Evolutionary conservation across 2,888 invertebrate species (phyloP), one percentile per base, ranked within the genome.

Genomic region (Drosophila lutescens): DNA sequence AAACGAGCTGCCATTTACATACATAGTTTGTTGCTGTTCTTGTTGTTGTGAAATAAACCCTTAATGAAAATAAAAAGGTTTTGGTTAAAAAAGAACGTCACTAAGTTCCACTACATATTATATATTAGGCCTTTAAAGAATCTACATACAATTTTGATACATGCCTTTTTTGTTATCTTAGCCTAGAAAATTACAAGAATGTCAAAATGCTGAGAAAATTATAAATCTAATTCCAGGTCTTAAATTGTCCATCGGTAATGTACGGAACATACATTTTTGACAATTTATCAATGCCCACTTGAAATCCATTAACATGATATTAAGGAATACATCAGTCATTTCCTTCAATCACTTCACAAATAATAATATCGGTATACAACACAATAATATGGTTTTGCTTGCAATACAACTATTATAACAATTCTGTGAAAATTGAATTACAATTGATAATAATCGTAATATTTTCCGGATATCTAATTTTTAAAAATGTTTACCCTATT

Each of bases 51-150:
- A 23, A 23, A 23, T 23, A 23, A 53, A 51, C 34, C 46, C 44
- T 15, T 32, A 56, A 15, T 38, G 30, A 46, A 60, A 26, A 17
- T 23, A 43, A 56, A 23, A 44, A 34, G 34, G 46, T 23, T 51
- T 51, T 20, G 23, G 51, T 51, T 17, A 15, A 49, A 49, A 32
- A 34, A 17, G 34, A 15, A 4, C 32, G 30, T 47, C 17, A 47
- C 30, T 30, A 15, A 17, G 4, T 47, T 47, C 10, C 26, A 47
- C 30, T 32, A 47, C 30, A 47, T 15, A 47, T 23, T 30, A 15
- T 10, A 10, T 30, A 47, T 47, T 15, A 30, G 15, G 23, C 20
- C 13, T 43, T 5, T 7, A 12, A 43, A 13, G 13, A 47, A 26
- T 9, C 46, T 26, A 26, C 20, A 9, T 30, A 15, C 15, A 44